These are phyloP conservation scores for Epinephelus fuscoguttatus DNA, from an alignment of 2,113 vertebrate genomes.

Conservation along the genomic window DNA sequence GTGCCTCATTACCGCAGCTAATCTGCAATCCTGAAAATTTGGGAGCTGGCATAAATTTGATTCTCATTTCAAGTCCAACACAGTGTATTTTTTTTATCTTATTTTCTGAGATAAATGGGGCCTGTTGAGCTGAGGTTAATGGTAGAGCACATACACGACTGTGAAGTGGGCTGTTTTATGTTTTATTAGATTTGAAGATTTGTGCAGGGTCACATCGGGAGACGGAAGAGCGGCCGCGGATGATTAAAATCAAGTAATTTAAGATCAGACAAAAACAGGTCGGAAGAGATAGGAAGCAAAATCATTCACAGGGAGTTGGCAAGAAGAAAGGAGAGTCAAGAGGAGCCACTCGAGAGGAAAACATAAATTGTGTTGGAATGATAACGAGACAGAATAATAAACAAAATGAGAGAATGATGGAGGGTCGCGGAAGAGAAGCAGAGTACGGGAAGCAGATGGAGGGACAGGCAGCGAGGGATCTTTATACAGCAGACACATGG, in stretches of 20 bases:
- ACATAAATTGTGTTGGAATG: not conserved
- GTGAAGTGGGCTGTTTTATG: conserved; percentile 16
- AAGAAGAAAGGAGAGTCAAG: not conserved
- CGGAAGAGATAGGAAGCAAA: not conserved
- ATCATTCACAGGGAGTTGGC: not conserved
- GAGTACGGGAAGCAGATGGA: not conserved
- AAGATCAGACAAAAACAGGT: conserved; percentile 20
- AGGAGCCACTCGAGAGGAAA: not conserved
- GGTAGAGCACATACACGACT: not conserved
- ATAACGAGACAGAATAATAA: conserved; percentile 8
- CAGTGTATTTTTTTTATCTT: not conserved
- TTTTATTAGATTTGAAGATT: conserved; percentile 26
- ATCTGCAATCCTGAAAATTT: conserved; percentile 11
- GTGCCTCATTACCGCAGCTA: conserved; percentile 11
- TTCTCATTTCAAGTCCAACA: not conserved
- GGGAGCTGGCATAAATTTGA: not conserved
- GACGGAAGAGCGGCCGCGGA: not conserved
- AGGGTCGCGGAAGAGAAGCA: not conserved
- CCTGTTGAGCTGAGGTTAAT: not conserved
- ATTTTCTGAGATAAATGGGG: not conserved
- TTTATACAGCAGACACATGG: conserved; percentile 60
- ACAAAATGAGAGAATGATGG: not conserved
- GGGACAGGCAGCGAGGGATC: conserved; percentile 19
- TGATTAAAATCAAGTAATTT: conserved; percentile 24
- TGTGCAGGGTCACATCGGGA: conserved; percentile 1